These are phyloP conservation scores for Perognathus longimembris DNA, from an alignment of 2,113 vertebrate species.

Conservation along the genomic window DNA sequence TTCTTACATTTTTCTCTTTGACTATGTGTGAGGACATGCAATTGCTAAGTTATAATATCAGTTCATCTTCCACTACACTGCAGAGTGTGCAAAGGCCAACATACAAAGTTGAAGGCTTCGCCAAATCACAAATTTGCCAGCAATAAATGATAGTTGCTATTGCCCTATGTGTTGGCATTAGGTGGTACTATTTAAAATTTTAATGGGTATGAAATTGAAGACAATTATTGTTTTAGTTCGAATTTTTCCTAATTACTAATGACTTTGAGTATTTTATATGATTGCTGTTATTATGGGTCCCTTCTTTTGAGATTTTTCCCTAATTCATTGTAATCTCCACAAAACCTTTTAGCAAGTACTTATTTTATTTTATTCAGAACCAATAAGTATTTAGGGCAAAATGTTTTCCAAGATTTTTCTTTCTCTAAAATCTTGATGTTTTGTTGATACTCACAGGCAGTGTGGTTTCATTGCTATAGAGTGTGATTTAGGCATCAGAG, in stretches of 20 bases:
- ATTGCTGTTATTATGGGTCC: neutral
- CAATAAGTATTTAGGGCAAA: neutral
- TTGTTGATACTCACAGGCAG: neutral
- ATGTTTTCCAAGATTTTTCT: neutral
- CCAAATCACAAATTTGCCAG: constrained; percentile 10
- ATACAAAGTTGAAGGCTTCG: neutral
- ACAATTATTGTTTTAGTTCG: constrained; percentile 63
- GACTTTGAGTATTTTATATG: neutral
- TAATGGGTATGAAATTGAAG: constrained; percentile 34
- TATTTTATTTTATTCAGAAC: neutral
- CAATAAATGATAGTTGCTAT: neutral
- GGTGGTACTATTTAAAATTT: neutral
- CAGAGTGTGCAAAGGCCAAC: neutral
- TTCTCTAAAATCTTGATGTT: neutral
- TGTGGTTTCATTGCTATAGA: neutral
- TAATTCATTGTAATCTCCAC: neutral
- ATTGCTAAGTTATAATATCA: neutral
- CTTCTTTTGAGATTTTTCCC: neutral
- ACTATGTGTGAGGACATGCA: neutral
- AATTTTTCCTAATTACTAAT: constrained; percentile 47
- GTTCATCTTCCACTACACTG: neutral
- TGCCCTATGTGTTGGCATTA: neutral
- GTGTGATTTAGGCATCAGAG: accelerated
- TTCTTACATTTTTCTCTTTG: neutral
- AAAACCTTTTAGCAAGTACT: neutral